These are phyloP conservation scores for Esperia sulphurella DNA, from an alignment of 2,888 invertebrate genomes.

Conservation along the genomic window DNA sequence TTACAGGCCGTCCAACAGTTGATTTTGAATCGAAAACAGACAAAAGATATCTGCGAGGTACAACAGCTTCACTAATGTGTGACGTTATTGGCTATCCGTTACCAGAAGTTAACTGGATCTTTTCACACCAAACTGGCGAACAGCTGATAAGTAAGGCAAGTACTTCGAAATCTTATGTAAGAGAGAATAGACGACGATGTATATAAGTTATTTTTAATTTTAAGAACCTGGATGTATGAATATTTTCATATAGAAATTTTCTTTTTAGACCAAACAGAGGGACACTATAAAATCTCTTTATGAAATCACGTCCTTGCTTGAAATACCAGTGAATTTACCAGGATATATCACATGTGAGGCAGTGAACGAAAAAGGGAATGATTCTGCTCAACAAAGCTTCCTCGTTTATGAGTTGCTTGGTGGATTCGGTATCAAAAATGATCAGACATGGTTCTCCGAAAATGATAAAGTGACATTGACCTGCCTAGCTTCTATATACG, in stretches of 20 bases:
- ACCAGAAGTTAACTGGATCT: constrained; percentile 48
- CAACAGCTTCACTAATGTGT: constrained; percentile 35
- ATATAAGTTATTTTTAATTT: no score
- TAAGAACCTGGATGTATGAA: no score
- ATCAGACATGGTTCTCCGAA: constrained; percentile 45
- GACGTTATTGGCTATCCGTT: constrained; percentile 49
- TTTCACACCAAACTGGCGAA: constrained; percentile 26
- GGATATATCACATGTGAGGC: constrained; percentile 53
- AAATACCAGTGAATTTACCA: constrained; percentile 28
- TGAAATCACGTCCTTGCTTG: constrained; percentile 34
- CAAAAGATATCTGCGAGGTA: constrained; percentile 31
- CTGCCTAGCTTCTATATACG: constrained; percentile 56
- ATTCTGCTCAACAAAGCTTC: constrained; percentile 23
- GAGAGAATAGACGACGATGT: no score
- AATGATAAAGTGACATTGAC: constrained; percentile 34
- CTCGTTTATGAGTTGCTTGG: constrained; percentile 46
- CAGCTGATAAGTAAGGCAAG: constrained; percentile 22
- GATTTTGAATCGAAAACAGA: constrained; percentile 26
- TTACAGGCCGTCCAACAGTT: constrained; percentile 43
- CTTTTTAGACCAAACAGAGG: constrained; percentile 26
- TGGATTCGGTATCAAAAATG: constrained; percentile 53
- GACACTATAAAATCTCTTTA: constrained; percentile 23
- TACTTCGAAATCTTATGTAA: not conserved
- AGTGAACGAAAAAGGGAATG: constrained; percentile 17
- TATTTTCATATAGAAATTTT: no score